Evolutionary conservation across 2,797 vertebrate genomes (phyloP), one percentile per base, ranked within the genome.

Genomic region (Falco cherrug): DNA sequence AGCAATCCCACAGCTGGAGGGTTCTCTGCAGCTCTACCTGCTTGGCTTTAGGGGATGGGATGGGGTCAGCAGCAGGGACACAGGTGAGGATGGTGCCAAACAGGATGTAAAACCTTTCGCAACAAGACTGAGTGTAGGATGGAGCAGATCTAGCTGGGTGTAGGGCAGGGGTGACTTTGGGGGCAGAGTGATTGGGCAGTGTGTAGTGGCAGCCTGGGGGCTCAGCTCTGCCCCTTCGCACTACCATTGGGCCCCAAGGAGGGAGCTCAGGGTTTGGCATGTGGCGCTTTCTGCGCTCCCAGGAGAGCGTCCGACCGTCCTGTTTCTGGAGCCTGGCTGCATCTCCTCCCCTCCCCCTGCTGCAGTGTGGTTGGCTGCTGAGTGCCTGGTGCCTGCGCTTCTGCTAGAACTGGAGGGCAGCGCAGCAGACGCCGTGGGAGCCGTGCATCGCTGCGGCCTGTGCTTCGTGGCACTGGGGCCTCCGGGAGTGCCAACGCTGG

Each of bases 311-410:
- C 81, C 12, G 65, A 80, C 35, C 22, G 39, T 82, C 48, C 45
- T 88, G 68, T 57, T 85, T 69, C 60, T 54, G 85, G 71, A 89
- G 85, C 83, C 35, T 10, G 81, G 45, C 93, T 80, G 86, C 91
- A 91, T 87, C 87, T 89, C 41, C 54, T 93, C 89, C 79, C 92
- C 86, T 84, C 92, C 91, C 91, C 89, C 96, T 90, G 79, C 95
- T 90, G 94, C 93, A 96, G 95, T 89, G 90, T 86, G 96, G 90
- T 94, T 94, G 97, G 93, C 92, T 96, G 97, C 89, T 12, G 85
- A 87, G 60, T 63, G 81, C 76, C 87, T 75, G 76, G 37, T 91
- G 93, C 88, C 74, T 84, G 93, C 78, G 84, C 54, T 79, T 47
- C 87, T 18, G 61, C 78, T 82, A 6, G 87, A 71, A 78, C 61